Percentiles rank a stretch among this genome's conserved stretches.
phyloP scores from a whole-genome alignment of 2,888 invertebrate species.

The Nemotelus pantherinus region DNA sequence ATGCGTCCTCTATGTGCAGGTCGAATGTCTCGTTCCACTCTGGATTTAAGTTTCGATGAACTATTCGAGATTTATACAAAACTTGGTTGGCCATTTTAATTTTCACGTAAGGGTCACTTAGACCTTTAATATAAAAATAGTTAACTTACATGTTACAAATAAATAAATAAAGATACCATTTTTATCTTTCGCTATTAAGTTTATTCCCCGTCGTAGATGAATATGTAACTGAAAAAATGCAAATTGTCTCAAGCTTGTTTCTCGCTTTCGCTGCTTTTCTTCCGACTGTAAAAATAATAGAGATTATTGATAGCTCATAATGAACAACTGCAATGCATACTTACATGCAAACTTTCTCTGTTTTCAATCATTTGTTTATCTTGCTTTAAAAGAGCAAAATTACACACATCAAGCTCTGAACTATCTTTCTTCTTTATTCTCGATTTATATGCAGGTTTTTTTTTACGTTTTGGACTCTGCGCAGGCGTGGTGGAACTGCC shows the following conservation, averaged over 20 bases:
- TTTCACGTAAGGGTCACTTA: slow-evolving; percentile 98
- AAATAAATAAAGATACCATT: slow-evolving; percentile 73
- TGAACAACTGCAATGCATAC: neutral
- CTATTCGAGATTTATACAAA: slow-evolving; percentile 92
- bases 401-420: too few species aligned
- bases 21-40: slow-evolving; percentile 98
- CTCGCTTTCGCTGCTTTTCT: slow-evolving; percentile 75
- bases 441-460: too few species aligned
- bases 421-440: too few species aligned
- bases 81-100: slow-evolving; percentile 88
- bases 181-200: slow-evolving; percentile 93
- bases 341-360: neutral
- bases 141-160: neutral
- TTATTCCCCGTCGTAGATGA: slow-evolving; percentile 86
- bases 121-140: slow-evolving; percentile 70
- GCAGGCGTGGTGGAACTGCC: slow-evolving; percentile 73
- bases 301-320: neutral
- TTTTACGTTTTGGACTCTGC: slow-evolving; percentile 76
- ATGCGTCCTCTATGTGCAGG: slow-evolving; percentile 91
- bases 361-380: too few species aligned
- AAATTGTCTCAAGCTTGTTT: slow-evolving; percentile 81
- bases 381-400: too few species aligned
- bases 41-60: slow-evolving; percentile 94
- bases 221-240: slow-evolving; percentile 92
- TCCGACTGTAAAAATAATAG: slow-evolving; percentile 70